Evolutionary conservation across 2,113 vertebrate species (phyloP), one percentile per base, ranked within the genome.

Genomic region (Oryzias woworae): DNA sequence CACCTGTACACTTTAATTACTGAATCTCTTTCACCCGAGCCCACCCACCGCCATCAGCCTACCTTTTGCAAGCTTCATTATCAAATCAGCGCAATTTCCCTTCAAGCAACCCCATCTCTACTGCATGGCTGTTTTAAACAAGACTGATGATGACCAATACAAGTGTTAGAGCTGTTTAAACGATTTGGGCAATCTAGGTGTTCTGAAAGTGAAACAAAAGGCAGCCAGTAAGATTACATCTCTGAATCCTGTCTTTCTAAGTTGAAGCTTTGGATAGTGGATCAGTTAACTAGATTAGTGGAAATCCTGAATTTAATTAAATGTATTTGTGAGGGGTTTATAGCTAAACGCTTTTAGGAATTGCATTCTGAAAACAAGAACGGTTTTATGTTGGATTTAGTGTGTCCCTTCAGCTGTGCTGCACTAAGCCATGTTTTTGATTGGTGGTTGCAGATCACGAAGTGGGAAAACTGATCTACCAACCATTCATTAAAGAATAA

Each of bases 1-100:
- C 80, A 84, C 82, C 81, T 78, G 83, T 85, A 85, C 76, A 83
- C 75, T 92, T 90, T 92, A 92, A 93, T 89, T 90, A 91, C 82
- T 66, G 83, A 81, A 85, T 66, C 83, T 82, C 70, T 81, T 62
- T 81, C 54, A 36, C 85, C 74, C 59, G 15, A 78, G 62, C 83
- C 80, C 77, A 26, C 1, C 88, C 82, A 80, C 75, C 58, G 78
- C 77, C 12, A 18, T 58, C 85, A 84, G 83, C 77, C 73, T 84
- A 66, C 62, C 55, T 78, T 74, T 78, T 82, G 80, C 77, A 82
- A 71, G 60, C 73, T 59, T 89, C 87, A 82, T 79, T 84, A 80
- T 85, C 74, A 78, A 90, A 88, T 76, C 84, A 81, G 76, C 75
- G 82, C 78, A 85, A 79, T 80, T 64, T 72, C 4, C 14, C 77